Evolutionary conservation across 2,797 vertebrate genomes (phyloP), one percentile per base, ranked within the genome.

Genomic region (Sphenopsis melanotis): DNA sequence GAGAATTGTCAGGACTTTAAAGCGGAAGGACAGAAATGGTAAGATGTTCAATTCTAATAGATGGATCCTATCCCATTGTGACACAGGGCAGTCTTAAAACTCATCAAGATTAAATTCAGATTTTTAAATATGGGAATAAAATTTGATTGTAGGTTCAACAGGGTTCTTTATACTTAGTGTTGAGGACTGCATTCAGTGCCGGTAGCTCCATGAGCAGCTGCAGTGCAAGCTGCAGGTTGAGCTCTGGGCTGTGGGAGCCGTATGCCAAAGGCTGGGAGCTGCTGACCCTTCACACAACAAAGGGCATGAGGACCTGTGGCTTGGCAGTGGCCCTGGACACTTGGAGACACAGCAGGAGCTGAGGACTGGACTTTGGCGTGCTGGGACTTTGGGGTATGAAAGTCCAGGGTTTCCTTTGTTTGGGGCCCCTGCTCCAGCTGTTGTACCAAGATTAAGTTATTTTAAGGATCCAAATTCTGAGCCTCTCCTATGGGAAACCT

Each of bases 1-100:
- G 15, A 92, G 34, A 61, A 71, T 80, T 79, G 50, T n/a, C 65
- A 90, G 57, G 36, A 68, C 29, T n/a, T n/a, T n/a, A n/a, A n/a
- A n/a, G n/a, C n/a, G n/a, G n/a, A n/a, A n/a, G n/a, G 36, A 68
- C 29, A 78, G 44, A 41, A 86, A 75, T 15, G n/a, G 26, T 44
- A 71, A 65, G 36, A 46, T 86, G 20, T 63, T 88, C 36, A 26
- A 11, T 88, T 93, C 27, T 85, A 78, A 65, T 20, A 57, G 39
- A 42, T 26, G 11, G 49, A 83, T 91, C 37, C 44, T 88, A 59
- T 87, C 36, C 55, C 47, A 56, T 37, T 69, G 12, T 65, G 74
- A 76, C 61, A 63, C 3, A 41, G 22, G 29, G 27, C 41, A 75
- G 50, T 72, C 32, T 83, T 66, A n/a, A 6, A 42, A 50, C 11